These are phyloP conservation scores for Thymelicus acteon DNA, from an alignment of 2,888 invertebrate species.

Conservation along the genomic window DNA sequence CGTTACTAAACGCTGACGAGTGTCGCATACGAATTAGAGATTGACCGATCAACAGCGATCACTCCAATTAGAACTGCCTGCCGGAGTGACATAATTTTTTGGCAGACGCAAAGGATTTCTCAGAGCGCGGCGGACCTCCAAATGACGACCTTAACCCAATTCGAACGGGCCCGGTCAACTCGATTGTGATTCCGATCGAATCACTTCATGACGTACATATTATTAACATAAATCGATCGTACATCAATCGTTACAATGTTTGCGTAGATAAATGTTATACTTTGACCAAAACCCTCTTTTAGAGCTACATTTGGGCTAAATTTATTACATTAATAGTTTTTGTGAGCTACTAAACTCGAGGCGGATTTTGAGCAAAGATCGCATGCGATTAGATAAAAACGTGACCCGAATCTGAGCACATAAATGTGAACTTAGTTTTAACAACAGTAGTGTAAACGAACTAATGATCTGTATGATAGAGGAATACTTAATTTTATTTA, in stretches of 20 bases:
- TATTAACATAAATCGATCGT: slow-evolving; percentile 49
- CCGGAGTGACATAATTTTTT: slow-evolving; percentile 32
- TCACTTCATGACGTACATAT: slow-evolving; percentile 18
- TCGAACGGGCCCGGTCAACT: slow-evolving; percentile 43
- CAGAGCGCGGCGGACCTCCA: slow-evolving; percentile 27
- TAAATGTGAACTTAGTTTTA: background rate
- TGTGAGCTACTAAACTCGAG: background rate
- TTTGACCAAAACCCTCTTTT: background rate
- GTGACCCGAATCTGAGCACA: background rate
- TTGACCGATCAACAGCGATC: slow-evolving; percentile 17
- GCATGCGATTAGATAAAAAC: background rate
- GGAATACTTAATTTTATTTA: no score
- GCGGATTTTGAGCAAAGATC: background rate
- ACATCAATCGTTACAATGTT: slow-evolving; percentile 38
- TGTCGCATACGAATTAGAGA: slow-evolving; percentile 11
- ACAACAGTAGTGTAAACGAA: no score
- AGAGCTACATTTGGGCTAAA: background rate
- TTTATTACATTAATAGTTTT: background rate
- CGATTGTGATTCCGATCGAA: slow-evolving; percentile 49
- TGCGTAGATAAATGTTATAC: background rate
- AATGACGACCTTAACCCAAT: slow-evolving; percentile 49
- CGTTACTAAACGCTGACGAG: slow-evolving; percentile 4
- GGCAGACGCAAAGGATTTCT: slow-evolving; percentile 31
- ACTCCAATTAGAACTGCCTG: slow-evolving; percentile 30
- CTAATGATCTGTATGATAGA: no score